These are phyloP conservation scores for Enteromius paludinosus DNA, from an alignment of 2,797 vertebrate genomes.

Conservation along the genomic window DNA sequence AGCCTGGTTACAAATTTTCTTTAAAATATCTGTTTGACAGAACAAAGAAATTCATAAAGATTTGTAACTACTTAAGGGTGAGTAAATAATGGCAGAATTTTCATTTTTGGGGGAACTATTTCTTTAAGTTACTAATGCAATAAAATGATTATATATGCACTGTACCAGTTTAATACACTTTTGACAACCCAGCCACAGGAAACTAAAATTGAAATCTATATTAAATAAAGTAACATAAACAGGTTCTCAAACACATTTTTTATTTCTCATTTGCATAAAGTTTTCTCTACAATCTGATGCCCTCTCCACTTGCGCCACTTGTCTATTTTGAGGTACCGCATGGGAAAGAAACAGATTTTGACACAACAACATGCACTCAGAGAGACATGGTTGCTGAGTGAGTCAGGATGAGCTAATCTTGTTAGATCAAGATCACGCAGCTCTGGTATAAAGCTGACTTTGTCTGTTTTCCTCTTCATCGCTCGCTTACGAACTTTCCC, in stretches of 20 bases:
- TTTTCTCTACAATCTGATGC: background rate
- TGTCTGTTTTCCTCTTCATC: background rate
- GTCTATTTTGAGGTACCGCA: constrained; percentile 17
- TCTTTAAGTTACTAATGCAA: background rate
- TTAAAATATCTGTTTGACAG: no score
- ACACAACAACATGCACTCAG: constrained; percentile 23
- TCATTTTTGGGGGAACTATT: no score
- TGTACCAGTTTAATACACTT: background rate
- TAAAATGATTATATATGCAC: background rate
- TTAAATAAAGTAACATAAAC: background rate
- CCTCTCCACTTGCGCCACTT: background rate
- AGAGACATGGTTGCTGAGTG: constrained; percentile 29
- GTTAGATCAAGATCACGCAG: constrained; percentile 36
- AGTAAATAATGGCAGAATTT: no score
- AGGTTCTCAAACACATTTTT: background rate
- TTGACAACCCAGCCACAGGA: background rate
- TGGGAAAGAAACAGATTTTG: constrained; percentile 19
- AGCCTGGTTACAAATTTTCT: no score
- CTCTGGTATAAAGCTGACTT: constrained; percentile 23
- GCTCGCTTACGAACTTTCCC: constrained; percentile 4
- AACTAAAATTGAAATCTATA: background rate
- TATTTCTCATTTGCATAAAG: background rate
- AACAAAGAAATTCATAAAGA: no score
- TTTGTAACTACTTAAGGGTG: no score
- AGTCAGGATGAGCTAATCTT: constrained; percentile 49